Percentiles rank a stretch among this genome's conserved stretches.
These are phyloP conservation scores for Pachyrhynchus sulphureomaculatus DNA, from an alignment of 1,140 invertebrate species.

Conservation along the genomic window DNA sequence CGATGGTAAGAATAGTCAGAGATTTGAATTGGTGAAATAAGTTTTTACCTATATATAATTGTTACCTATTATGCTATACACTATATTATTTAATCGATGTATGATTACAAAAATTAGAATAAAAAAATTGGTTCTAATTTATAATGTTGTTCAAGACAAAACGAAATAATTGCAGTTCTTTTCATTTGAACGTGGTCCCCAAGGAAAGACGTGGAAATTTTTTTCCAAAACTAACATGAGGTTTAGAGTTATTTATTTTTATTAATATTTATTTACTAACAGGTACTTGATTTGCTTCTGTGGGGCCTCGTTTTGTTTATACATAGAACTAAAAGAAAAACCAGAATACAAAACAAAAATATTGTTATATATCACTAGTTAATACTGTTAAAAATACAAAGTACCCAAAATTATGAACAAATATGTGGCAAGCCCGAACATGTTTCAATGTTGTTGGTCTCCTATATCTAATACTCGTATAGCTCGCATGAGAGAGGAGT, in stretches of 20 bases:
- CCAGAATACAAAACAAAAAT: too few species aligned
- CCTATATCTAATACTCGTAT: too few species aligned
- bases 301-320: neutral
- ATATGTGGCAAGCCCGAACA: too few species aligned
- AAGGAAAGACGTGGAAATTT: neutral
- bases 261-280: constrained; percentile 2
- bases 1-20: constrained; percentile 14
- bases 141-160: constrained; percentile 24
- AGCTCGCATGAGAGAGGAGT: too few species aligned
- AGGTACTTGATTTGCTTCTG: neutral
- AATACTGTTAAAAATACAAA: too few species aligned
- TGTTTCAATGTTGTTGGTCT: too few species aligned
- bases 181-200: neutral
- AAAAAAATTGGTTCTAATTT: neutral
- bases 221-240: neutral
- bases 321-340: neutral
- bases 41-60: too few species aligned
- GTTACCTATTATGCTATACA: constrained; percentile 10
- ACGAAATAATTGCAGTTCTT: constrained; percentile 1
- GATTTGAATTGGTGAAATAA: neutral
- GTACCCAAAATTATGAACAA: too few species aligned
- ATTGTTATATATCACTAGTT: too few species aligned
- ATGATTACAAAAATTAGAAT: neutral
- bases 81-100: constrained; percentile 20
- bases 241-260: constrained; percentile 1